A percentile compares a stretch with the other conserved stretches of the same genome.
These are phyloP conservation scores for Pocota personata DNA, from an alignment of 2,888 invertebrate species.

Conservation along the genomic window DNA sequence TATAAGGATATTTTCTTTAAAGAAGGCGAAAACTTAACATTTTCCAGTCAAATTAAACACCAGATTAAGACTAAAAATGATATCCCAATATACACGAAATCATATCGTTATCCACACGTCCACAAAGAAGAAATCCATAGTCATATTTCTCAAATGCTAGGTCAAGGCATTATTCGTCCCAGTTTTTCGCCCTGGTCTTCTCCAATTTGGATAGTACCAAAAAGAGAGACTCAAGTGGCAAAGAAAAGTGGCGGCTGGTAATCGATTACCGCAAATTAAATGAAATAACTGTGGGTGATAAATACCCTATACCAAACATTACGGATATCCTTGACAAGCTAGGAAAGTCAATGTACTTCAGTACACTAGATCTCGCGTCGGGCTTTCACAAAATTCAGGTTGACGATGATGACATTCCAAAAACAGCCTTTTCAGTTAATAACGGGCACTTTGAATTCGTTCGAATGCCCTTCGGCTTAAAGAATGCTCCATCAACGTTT, in stretches of 20 bases:
- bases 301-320: constrained; percentile 37
- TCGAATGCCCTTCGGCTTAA: constrained; percentile 69
- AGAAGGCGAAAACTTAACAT: constrained; percentile 73
- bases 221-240: constrained; percentile 40
- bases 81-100: constrained; percentile 74
- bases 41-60: constrained; percentile 76
- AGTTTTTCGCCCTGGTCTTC: constrained; percentile 53
- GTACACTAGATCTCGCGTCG: constrained; percentile 76
- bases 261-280: constrained; percentile 37
- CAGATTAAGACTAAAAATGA: constrained; percentile 75
- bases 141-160: constrained; percentile 74
- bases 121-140: constrained; percentile 76
- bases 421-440: constrained; percentile 71
- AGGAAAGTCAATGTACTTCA: constrained; percentile 78
- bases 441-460: constrained; percentile 70
- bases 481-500: too few relatives aligned
- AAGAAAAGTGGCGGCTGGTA: constrained; percentile 52
- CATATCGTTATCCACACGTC: constrained; percentile 75
- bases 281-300: constrained; percentile 6
- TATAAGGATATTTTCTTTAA: constrained; percentile 74
- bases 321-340: constrained; percentile 75
- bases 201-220: constrained; percentile 43
- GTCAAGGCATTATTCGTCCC: constrained; percentile 35
- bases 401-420: constrained; percentile 40
- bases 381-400: constrained; percentile 78